Conservation (phyloP, 2,113 vertebrate species). For the Pedionomus torquatus region DNA sequence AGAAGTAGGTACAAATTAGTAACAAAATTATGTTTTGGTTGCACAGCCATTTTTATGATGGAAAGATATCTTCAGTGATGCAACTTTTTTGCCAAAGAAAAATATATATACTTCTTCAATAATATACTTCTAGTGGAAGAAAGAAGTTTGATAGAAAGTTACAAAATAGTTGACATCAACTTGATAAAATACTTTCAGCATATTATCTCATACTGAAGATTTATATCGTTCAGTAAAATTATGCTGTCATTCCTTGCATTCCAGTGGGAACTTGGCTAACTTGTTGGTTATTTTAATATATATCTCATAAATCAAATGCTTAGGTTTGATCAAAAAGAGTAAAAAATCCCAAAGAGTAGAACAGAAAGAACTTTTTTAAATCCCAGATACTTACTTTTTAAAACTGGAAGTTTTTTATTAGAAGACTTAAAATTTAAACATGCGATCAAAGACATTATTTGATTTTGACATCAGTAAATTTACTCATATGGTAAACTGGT, state of each 20-base stretch:
- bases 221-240: not conserved
- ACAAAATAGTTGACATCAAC: not conserved
- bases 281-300: not conserved
- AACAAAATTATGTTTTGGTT: not conserved
- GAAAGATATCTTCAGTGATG: not conserved
- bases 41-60: not conserved
- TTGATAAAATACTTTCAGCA: not conserved
- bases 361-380: not conserved
- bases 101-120: not conserved
- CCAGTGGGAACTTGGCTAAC: not conserved
- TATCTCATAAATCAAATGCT: conserved; percentile 14
- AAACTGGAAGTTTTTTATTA: not conserved
- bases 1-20: not conserved
- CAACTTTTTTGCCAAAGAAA: not conserved
- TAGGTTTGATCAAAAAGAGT: not conserved
- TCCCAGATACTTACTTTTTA: not conserved
- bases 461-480: conserved; percentile 4
- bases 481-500: not conserved
- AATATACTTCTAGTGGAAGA: not conserved
- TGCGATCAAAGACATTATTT: not conserved
- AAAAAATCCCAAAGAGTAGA: not conserved
- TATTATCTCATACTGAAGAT: not conserved
- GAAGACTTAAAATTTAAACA: not conserved
- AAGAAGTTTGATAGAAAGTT: not conserved
- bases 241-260: not conserved